Evolutionary conservation across 2,888 invertebrate species (phyloP), one percentile per base, ranked within the genome.

Genomic region (Meloe dianella): DNA sequence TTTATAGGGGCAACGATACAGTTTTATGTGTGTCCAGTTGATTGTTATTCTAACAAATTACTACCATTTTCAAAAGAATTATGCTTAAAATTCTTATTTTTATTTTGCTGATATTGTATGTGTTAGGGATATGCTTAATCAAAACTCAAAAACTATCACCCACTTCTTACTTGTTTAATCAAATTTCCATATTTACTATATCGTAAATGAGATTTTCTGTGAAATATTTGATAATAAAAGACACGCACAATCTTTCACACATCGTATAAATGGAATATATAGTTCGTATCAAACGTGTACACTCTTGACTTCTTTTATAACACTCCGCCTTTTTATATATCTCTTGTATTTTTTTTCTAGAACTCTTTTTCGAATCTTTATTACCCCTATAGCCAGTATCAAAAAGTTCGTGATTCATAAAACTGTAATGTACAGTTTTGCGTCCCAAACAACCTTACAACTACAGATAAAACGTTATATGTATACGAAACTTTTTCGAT

Each of bases 341-440:
- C 24, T 51, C 12, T 51, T 24, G 51, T 24, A 4, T 51, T 51
- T 51, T 24, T 10, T 22, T 51, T 22, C 9, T 22, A 17, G 3
- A 41, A 7, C 17, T 12, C 22, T 51, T 51, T 4, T 24, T 51
- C 20, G 4, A 24, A 24, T 51, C 24, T 51, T 51, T 51, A 51
- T 51, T 51, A 51, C 51, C 20, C n/a, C 51, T 51, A 51, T 24
- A 22, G 24, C 20, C 3, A 47, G 47, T 51, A 51, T 51, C 51
- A 51, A 51, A n/a, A 51, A 51, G 51, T 51, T 51, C 51, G 51
- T 51, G 51, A 51, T 51, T 51, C 51, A 51, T 51, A 51, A 51
- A 51, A 51, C 51, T 51, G 24, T 51, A 22, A 51, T 51, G 51
- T 51, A 14, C 22, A 51, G 22, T 51, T 41, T 24, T 51, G 10